Evolutionary conservation across 2,888 invertebrate species (phyloP), one percentile per base, ranked within the genome.

Genomic region (Creontiades dilutus): DNA sequence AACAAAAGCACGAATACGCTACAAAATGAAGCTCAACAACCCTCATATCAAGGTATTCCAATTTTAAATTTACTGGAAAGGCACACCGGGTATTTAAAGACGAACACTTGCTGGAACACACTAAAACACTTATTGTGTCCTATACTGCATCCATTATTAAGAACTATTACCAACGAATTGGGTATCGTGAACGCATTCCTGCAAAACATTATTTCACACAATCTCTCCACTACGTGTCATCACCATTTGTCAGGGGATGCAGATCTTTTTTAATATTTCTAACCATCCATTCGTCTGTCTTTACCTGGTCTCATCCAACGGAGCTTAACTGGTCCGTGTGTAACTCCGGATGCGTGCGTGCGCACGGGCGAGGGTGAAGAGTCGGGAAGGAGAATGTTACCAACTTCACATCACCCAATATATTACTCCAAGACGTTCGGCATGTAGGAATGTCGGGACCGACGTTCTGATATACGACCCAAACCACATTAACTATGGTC

Each of bases 401-500:
- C 16, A 47, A 46, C 46, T 47, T 78, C 78, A 47, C 46, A 78
- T 78, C 78, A 37, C 37, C 78, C 78, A 78, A 78, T 78, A 78
- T 78, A 78, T 78, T 78, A 78, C 78, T 16, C 78, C 78, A n/a
- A 46, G 78, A 47, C 78, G 78, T 78, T 78, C 46, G 78, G 78
- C 78, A 78, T 78, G 78, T 78, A 78, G 78, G 78, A 78, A 78
- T 78, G 78, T 46, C 78, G 12, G 14, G 78, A 46, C 78, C 78
- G 78, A 78, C 78, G 78, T 78, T 78, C 78, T 78, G 78, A 78
- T 78, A 78, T n/a, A 78, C 78, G 78, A 78, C 78, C 78, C 37
- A 78, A 78, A 47, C 78, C 78, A 46, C 78, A 78, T 78, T 46
- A 78, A 78, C 46, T 78, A 78, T 46, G 47, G 78, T 19, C 46